Percentiles rank a stretch among this genome's conserved stretches.
Evolutionary conservation across 1,140 invertebrate genomes (phyloP).

Genomic region (Bathynomus jamesi): DNA sequence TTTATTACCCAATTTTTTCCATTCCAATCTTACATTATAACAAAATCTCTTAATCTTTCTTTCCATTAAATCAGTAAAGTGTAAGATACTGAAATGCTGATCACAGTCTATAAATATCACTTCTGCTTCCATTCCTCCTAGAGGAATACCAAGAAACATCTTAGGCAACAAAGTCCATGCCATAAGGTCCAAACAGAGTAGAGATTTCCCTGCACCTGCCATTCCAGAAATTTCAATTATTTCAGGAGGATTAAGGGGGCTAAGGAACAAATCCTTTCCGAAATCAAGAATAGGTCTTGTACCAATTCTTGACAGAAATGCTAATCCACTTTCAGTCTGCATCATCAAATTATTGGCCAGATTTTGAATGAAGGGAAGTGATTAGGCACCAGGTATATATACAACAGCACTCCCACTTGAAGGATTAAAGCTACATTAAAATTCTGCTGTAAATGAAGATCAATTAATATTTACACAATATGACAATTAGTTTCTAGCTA

Average conservation of each 20-base stretch:
- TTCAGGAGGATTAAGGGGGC: neutral
- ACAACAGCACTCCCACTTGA: too few relatives aligned
- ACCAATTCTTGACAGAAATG: neutral
- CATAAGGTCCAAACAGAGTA: neutral
- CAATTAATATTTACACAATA: too few relatives aligned
- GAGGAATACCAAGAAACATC: neutral
- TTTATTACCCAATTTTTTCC: neutral
- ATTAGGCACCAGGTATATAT: too few relatives aligned
- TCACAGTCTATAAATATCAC: neutral
- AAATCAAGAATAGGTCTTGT: neutral
- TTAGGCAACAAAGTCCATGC: neutral
- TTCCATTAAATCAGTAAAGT: neutral
- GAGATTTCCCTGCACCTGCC: neutral
- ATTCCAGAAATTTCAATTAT: neutral
- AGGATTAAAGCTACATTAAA: too few relatives aligned
- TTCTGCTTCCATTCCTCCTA: neutral
- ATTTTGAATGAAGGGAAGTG: too few relatives aligned
- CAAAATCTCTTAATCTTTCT: neutral
- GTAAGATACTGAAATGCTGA: neutral
- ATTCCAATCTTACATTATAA: neutral
- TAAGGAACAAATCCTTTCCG: neutral
- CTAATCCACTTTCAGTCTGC: neutral
- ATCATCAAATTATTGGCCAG: too few relatives aligned
- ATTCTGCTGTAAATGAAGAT: too few relatives aligned
- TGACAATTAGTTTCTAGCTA: too few relatives aligned